A percentile compares a stretch with the other conserved stretches of the same genome.
phyloP scores from a whole-genome alignment of 2,797 vertebrate genomes.

The Girardinus metallicus region DNA sequence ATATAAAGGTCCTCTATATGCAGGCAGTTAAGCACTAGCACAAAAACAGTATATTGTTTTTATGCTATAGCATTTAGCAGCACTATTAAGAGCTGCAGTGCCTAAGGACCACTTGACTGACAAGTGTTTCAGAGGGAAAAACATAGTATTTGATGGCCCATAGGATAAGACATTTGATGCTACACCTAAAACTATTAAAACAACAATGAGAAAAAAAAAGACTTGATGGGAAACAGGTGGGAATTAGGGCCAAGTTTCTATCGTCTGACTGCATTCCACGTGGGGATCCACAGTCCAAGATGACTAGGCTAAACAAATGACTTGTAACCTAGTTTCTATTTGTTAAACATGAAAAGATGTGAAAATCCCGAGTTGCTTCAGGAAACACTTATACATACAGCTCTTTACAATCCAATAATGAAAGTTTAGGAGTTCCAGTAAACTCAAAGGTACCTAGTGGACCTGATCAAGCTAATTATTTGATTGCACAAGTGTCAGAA shows the following conservation, averaged over 20 bases:
- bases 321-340: background rate
- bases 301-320: background rate
- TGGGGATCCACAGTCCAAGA: background rate
- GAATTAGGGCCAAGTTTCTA: constrained; percentile 22
- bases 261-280: constrained; percentile 29
- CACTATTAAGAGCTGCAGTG: background rate
- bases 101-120: constrained; percentile 13
- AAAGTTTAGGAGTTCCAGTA: constrained; percentile 35
- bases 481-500: constrained; percentile 33
- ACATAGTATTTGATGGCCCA: constrained; percentile 20
- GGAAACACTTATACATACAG: constrained; percentile 1
- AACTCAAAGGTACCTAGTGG: constrained; percentile 10
- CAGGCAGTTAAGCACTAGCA: background rate
- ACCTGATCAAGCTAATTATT: constrained; percentile 33
- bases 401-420: constrained; percentile 36
- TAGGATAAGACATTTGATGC: constrained; percentile 23
- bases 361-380: background rate
- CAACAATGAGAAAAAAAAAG: constrained; percentile 19
- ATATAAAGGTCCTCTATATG: background rate
- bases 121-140: constrained; percentile 28
- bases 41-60: background rate
- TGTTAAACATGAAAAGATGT: background rate
- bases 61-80: constrained; percentile 7
- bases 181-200: constrained; percentile 27
- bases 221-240: background rate